phyloP scores from a whole-genome alignment of 2,113 vertebrate species.

The Engystomops pustulosus region DNA sequence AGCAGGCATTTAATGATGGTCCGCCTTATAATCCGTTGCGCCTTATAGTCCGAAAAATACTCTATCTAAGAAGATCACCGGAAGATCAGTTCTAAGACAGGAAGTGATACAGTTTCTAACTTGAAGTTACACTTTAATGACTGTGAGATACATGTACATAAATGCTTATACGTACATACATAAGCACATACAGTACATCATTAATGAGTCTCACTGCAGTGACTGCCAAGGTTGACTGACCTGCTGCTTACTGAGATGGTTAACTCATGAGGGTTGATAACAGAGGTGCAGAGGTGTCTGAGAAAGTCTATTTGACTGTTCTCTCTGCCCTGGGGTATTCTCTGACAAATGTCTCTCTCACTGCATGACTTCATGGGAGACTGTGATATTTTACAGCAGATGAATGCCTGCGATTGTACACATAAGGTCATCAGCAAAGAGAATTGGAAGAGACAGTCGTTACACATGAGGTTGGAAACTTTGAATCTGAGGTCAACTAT shows the following conservation, averaged over 20 bases:
- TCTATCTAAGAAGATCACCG: too few species aligned
- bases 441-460: conserved; percentile 20
- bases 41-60: too few species aligned
- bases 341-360: conserved; percentile 31
- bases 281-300: conserved; percentile 38
- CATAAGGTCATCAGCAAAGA: conserved; percentile 41
- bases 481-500: conserved; percentile 29
- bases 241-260: not conserved
- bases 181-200: too few species aligned
- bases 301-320: conserved; percentile 8
- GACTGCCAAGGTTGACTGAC: too few species aligned
- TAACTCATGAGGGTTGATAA: conserved; percentile 22
- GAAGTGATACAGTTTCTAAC: too few species aligned
- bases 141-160: too few species aligned
- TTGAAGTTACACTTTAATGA: too few species aligned
- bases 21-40: too few species aligned
- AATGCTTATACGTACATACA: too few species aligned
- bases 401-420: conserved; percentile 44
- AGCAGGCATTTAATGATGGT: too few species aligned
- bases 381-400: conserved; percentile 22
- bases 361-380: conserved; percentile 50
- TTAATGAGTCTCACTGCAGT: too few species aligned
- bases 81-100: too few species aligned
- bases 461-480: conserved; percentile 4
- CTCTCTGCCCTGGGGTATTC: conserved; percentile 27